Evolutionary conservation across 1,140 invertebrate genomes (phyloP).

Genomic region (Heliconius melpomene): DNA sequence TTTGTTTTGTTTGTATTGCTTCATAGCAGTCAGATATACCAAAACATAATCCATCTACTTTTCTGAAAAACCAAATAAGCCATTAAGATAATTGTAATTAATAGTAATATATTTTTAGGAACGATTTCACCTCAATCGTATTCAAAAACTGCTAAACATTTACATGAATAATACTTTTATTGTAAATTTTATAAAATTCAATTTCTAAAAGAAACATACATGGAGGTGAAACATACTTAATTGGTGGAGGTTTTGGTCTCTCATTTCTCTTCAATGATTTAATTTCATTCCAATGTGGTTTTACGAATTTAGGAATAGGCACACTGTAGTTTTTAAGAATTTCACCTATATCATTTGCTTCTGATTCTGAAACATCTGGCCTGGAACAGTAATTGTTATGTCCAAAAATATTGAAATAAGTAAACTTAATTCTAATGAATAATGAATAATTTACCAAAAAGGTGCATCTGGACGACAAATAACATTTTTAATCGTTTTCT

Average conservation of each 20-base stretch:
- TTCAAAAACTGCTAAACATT: too few relatives aligned
- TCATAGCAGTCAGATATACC: slow-evolving; percentile 56
- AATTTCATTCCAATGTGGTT: slow-evolving; percentile 65
- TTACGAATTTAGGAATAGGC: slow-evolving; percentile 55
- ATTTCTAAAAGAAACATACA: not conserved
- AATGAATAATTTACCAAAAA: slow-evolving; percentile 50
- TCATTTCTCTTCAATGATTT: slow-evolving; percentile 62
- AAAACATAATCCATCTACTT: slow-evolving; percentile 62
- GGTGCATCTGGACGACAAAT: slow-evolving; percentile 64
- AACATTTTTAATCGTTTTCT: slow-evolving; percentile 72
- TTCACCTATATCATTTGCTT: slow-evolving; percentile 44
- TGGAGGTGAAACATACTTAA: slow-evolving; percentile 48
- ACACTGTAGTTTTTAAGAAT: slow-evolving; percentile 52
- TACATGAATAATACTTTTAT: not conserved
- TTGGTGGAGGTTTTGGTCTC: slow-evolving; percentile 58
- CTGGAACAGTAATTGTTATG: slow-evolving; percentile 39
- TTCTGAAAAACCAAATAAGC: slow-evolving; percentile 51
- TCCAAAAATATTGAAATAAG: not conserved
- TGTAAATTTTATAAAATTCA: not conserved
- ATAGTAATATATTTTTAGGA: too few relatives aligned
- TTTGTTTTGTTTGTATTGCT: slow-evolving; percentile 45
- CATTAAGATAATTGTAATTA: too few relatives aligned
- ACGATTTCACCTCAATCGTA: too few relatives aligned
- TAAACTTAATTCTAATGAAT: not conserved
- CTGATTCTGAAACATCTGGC: slow-evolving; percentile 51